A percentile compares a stretch with the other conserved stretches of the same genome.
Conservation (phyloP, 2,888 invertebrate species). For the Lepidocyrtoides sp. region DNA sequence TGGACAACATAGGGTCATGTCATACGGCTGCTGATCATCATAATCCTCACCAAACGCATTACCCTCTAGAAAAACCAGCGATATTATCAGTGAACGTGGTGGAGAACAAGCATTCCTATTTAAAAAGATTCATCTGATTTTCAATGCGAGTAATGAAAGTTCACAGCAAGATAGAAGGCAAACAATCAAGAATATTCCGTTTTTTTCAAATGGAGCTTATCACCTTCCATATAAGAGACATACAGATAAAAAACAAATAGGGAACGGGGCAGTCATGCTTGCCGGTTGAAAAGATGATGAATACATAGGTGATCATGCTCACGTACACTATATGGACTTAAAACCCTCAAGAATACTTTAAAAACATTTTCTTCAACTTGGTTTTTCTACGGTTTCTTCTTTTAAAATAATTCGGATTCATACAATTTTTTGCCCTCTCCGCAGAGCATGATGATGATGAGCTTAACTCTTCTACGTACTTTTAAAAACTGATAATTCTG, state of each 20-base stretch:
- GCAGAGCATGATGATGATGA: no score
- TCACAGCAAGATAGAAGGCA: conserved; percentile 62
- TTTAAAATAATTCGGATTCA: no score
- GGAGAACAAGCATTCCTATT: conserved; percentile 51
- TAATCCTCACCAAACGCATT: conserved; percentile 3
- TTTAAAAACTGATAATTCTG: no score
- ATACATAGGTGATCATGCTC: background rate
- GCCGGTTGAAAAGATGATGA: conserved; percentile 35
- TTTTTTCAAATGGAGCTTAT: conserved; percentile 46
- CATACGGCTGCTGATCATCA: conserved; percentile 1
- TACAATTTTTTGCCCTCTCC: no score
- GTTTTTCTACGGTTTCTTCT: no score
- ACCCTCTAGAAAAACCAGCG: conserved; percentile 41
- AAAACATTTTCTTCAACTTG: no score
- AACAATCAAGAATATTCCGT: conserved; percentile 61
- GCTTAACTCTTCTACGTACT: no score
- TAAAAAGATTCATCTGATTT: conserved; percentile 55
- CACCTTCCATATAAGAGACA: background rate
- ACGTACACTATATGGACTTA: background rate
- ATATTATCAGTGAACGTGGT: conserved; percentile 31
- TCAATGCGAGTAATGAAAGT: conserved; percentile 67
- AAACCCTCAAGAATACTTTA: conserved; percentile 4
- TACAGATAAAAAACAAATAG: background rate
- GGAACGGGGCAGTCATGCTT: conserved; percentile 11
- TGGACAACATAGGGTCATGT: conserved; percentile 15